These are phyloP conservation scores for Smithornis capensis DNA, from an alignment of 2,113 vertebrate genomes.

Conservation along the genomic window DNA sequence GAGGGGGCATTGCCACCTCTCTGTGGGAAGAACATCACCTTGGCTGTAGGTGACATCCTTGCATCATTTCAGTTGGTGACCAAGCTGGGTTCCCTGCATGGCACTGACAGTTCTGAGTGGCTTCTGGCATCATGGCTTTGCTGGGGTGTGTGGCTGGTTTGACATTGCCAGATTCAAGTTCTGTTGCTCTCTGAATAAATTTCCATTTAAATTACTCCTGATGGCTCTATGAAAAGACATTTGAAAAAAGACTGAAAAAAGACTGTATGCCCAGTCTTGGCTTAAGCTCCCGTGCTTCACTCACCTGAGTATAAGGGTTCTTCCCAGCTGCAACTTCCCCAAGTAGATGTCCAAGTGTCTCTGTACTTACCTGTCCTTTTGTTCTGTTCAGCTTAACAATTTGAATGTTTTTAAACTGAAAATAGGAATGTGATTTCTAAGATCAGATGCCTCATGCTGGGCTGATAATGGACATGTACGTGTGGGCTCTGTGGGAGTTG, in stretches of 20 bases:
- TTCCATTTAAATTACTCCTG: not conserved
- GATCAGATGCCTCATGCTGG: not conserved
- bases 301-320: not conserved
- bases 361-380: not conserved
- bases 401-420: not conserved
- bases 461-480: not conserved
- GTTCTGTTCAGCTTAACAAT: not conserved
- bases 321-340: not conserved
- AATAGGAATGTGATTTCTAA: not conserved
- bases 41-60: rapidly evolving
- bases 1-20: not conserved
- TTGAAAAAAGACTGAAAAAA: not conserved
- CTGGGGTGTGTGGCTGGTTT: not conserved
- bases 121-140: rapidly evolving
- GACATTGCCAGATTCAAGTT: not conserved
- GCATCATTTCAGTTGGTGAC: not conserved
- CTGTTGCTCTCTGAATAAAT: not conserved
- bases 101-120: rapidly evolving
- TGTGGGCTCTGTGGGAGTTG: not conserved
- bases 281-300: not conserved
- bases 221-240: not conserved
- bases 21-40: not conserved
- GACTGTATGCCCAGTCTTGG: not conserved
- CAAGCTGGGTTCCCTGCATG: not conserved
- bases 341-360: not conserved